Evolutionary conservation across 1,140 invertebrate genomes (phyloP), one percentile per base, ranked within the genome.

Genomic region (Calliphora vicina): DNA sequence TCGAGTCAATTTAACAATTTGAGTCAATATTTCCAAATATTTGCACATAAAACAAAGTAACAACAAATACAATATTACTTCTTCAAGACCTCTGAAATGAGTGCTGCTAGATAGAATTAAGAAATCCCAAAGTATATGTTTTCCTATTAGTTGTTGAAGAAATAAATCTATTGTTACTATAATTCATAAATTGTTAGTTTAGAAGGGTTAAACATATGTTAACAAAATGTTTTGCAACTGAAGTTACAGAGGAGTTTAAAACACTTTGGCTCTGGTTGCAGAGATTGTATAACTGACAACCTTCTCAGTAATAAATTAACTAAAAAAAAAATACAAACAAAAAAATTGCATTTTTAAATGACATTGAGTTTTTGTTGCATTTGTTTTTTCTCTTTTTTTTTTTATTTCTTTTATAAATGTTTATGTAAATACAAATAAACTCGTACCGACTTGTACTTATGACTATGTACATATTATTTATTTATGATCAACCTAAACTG

Each of bases 241-340:
- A 67, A 67, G 61, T 67, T 67, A 67, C 61, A 20, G 61, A 67
- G 61, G 61, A 67, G 61, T 67, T 67, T 20, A 67, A 67, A 67
- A 23, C 50, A 67, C 61, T 67, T 67, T 67, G 61, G 61, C 61
- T 67, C 61, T 20, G 61, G 61, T 67, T 67, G n/a, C 61, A 67
- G 10, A 20, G 1, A 45, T 45, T 78, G 74, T 78, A 23, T 78
- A 78, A 78, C n/a, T 78, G 74, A 78, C 74, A 78, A 78, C 74
- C 74, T 78, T 78, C 74, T 78, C 35, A 26, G 61, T 67, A 67
- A 67, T 20, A 57, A 57, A 57, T 57, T 57, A 57, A 57, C 50
- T 57, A 6, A 17, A 57, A 57, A 57, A 57, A 57, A 15, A 57
- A 57, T 57, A 57, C 12, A 57, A 10, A 57, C 13, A 23, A 67